Percentiles rank a stretch among this genome's conserved stretches.
Conservation (phyloP, 2,113 vertebrate species). For the Egretta garzetta region DNA sequence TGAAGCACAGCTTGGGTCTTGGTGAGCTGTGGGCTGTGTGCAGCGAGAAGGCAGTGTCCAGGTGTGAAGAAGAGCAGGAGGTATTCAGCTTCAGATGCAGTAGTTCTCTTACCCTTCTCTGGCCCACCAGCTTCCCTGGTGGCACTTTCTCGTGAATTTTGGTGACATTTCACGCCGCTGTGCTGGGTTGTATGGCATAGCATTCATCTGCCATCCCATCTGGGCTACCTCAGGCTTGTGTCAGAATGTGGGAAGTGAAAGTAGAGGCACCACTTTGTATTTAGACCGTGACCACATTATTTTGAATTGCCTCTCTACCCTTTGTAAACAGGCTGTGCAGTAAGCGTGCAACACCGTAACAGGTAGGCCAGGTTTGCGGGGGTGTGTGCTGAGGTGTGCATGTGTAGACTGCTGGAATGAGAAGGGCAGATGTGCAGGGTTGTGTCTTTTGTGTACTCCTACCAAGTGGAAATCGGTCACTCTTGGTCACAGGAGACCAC, state of each 20-base stretch:
- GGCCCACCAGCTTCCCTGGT: conserved; percentile 61
- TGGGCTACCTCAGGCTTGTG: neutral
- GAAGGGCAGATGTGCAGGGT: neutral
- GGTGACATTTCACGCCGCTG: neutral
- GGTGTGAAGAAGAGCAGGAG: neutral
- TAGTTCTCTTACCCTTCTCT: conserved; percentile 61
- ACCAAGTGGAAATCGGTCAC: neutral
- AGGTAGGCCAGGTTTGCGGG: neutral
- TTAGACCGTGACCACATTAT: neutral
- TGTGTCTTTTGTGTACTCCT: neutral
- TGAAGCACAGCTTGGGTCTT: conserved; percentile 68
- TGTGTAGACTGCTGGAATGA: neutral
- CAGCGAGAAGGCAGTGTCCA: conserved; percentile 54
- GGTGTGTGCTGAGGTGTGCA: neutral
- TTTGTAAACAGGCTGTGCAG: neutral
- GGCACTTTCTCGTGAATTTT: conserved; percentile 68
- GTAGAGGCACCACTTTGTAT: neutral
- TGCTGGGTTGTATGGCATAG: neutral
- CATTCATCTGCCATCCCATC: neutral
- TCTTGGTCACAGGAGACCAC: neutral
- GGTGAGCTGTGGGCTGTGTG: conserved; percentile 53
- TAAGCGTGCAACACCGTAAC: neutral
- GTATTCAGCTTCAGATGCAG: neutral
- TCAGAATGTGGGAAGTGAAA: neutral
- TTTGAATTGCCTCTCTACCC: neutral